Evolutionary conservation across 2,797 vertebrate species (phyloP).

Genomic region (Erethizon dorsatum): DNA sequence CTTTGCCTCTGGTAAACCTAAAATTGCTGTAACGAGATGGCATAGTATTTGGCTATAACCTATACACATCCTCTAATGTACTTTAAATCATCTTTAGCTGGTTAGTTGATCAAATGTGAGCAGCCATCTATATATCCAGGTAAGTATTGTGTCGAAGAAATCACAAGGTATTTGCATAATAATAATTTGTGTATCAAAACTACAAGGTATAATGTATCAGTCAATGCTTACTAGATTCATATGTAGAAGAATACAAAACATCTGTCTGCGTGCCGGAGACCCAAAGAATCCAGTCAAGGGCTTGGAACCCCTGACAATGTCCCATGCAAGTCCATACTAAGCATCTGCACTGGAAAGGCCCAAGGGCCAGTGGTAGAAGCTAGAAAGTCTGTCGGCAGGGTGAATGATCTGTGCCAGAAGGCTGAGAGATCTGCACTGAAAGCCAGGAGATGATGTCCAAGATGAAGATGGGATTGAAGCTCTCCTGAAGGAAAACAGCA

Average conservation of each 20-base stretch:
- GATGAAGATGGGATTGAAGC: not conserved
- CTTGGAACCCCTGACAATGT: not conserved
- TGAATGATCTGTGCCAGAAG: not conserved
- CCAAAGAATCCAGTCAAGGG: not conserved
- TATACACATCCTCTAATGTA: not conserved
- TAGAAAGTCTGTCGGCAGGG: not conserved
- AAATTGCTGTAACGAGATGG: not conserved
- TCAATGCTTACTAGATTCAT: not conserved
- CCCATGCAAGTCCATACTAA: not conserved
- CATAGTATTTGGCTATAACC: not conserved
- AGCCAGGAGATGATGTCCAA: not conserved
- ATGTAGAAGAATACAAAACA: not conserved
- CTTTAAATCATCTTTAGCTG: not conserved
- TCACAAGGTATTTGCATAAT: not conserved
- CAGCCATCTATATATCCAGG: not conserved
- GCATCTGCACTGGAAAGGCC: not conserved
- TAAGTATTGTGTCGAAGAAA: slow-evolving; percentile 38
- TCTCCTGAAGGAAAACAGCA: not conserved
- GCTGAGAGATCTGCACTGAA: not conserved
- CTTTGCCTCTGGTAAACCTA: not conserved
- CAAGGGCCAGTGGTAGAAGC: not conserved
- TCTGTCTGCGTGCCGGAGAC: not conserved
- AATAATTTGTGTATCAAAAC: not conserved
- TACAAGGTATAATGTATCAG: not conserved
- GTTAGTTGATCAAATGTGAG: not conserved